Base-by-base conservation (phyloP, 2,888 invertebrate genomes). In the Chrysina gloriosa region DNA sequence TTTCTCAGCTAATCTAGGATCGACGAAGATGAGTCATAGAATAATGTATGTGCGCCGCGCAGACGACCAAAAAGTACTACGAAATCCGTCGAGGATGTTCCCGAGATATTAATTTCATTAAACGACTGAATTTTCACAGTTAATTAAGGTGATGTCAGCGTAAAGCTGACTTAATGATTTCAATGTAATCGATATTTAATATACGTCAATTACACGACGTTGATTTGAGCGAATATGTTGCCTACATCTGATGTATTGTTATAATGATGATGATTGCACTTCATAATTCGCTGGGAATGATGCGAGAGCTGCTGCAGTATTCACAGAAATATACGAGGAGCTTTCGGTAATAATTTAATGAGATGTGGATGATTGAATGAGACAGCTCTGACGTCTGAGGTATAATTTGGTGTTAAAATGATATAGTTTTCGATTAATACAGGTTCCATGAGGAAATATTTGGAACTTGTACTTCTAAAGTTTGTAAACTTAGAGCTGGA, bases 141-240 rank as follows among this genome's bases (percentile, higher is more conserved):
- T 56, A 56, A 56, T 56, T 56, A 36, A 19, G 11, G 5, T 36
- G 11, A 34, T 36, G 19, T 9, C 3, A 36, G 21, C 19, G n/a
- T 16, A 34, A n/a, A 2, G 21, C 19, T 21, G 19, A 34, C 56
- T 36, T 36, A 36, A 56, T 39, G 56, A 56, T 29, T 23, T 21
- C 21, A 36, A 36, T 11, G n/a, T 56, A 56, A 56, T 56, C 36
- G 23, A 56, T 19, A 56, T 36, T 56, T 56, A 56, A 56, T 56
- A 56, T 21, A 2, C 7, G 19, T n/a, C n/a, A 47, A n/a, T n/a
- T n/a, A n/a, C 36, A 36, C 11, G 36, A 14, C n/a, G n/a, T 9
- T 36, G 11, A 11, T 36, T 9, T 36, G 14, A 14, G 5, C n/a
- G 36, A 4, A 36, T 36, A 36, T 36, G n/a, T 36, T 36, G 9